Conservation (phyloP, 2,797 vertebrate genomes). For the Leptodactylus fallax region DNA sequence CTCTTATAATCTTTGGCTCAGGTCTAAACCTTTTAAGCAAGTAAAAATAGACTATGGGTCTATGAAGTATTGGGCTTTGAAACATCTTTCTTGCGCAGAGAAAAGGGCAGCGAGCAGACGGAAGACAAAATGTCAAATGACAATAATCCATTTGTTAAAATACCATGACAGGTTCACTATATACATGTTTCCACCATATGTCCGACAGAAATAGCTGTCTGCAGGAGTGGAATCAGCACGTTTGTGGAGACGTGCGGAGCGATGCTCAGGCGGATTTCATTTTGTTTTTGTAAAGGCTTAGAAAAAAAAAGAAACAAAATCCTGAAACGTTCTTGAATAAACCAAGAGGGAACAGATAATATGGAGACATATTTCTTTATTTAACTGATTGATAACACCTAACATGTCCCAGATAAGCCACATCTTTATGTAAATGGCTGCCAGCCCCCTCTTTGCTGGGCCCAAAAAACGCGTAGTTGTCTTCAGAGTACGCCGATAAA, state of each 20-base stretch:
- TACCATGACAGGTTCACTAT: constrained; percentile 52
- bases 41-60: constrained; percentile 60
- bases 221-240: constrained; percentile 12
- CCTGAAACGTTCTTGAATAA: background rate
- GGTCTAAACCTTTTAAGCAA: constrained; percentile 55
- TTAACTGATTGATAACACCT: no score
- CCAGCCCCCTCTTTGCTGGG: no score
- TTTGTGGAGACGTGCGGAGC: constrained; percentile 11
- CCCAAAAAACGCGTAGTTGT: no score
- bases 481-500: no score
- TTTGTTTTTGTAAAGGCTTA: constrained; percentile 19
- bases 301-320: background rate
- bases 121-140: constrained; percentile 62
- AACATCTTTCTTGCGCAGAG: constrained; percentile 52
- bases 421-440: no score
- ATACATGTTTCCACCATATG: constrained; percentile 57
- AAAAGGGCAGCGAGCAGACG: constrained; percentile 57
- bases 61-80: constrained; percentile 52
- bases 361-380: no score
- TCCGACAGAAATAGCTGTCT: constrained; percentile 55
- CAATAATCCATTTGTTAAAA: constrained; percentile 61
- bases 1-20: constrained; percentile 47
- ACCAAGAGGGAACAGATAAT: no score
- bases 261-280: constrained; percentile 9
- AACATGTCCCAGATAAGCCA: no score